phyloP scores from a whole-genome alignment of 1,140 invertebrate species.

The Bombus terrestris region DNA sequence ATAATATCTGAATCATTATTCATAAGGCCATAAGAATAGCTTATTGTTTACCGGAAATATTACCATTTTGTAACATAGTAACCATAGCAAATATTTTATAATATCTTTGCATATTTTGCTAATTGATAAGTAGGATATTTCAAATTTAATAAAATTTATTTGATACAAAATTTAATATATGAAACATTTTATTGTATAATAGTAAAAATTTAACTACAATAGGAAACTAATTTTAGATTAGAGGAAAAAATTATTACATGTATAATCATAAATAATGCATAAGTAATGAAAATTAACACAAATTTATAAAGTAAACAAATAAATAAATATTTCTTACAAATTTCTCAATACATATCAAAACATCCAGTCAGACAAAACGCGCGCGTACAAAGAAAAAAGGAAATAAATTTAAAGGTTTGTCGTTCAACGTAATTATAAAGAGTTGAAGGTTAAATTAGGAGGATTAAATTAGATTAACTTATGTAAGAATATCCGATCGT shows the following conservation, averaged over 20 bases:
- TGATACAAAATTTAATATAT: neutral
- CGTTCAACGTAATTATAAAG: constrained; percentile 11
- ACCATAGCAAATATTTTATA: neutral
- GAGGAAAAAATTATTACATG: neutral
- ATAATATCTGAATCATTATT: neutral
- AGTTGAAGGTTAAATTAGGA: constrained; percentile 20
- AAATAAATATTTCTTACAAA: neutral
- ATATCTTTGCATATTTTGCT: constrained; percentile 8
- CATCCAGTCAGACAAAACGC: neutral
- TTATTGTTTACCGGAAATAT: neutral
- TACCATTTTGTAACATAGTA: neutral
- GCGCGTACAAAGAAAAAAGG: neutral
- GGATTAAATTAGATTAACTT: constrained; percentile 45
- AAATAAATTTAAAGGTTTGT: neutral
- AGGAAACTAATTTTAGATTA: neutral
- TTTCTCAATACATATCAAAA: neutral
- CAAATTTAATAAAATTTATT: neutral
- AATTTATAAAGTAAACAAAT: neutral
- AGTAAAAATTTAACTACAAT: neutral
- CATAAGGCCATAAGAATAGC: neutral
- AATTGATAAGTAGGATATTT: neutral
- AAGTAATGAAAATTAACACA: neutral
- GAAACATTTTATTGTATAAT: neutral
- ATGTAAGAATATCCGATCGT: constrained; percentile 19
- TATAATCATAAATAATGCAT: neutral